phyloP scores from a whole-genome alignment of 1,140 invertebrate species.

The Drosophila bipectinata region DNA sequence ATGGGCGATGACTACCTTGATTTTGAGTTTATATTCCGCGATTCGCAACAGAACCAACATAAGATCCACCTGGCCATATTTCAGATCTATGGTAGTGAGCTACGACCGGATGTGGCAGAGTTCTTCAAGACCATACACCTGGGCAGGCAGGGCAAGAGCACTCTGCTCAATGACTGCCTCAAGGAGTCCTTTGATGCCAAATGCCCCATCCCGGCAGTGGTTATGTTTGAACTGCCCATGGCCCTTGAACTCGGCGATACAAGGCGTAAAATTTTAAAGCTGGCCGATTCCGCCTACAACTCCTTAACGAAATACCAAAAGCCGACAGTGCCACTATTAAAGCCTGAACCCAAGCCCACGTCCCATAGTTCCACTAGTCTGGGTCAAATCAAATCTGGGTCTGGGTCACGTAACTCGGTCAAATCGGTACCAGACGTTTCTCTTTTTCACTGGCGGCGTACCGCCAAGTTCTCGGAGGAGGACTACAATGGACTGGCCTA shows the following conservation, averaged over 20 bases:
- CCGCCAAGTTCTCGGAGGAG: slow-evolving; percentile 25
- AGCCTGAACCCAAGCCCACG: background rate
- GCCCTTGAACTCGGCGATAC: slow-evolving; percentile 19
- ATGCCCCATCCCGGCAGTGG: slow-evolving; percentile 23
- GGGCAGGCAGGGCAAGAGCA: slow-evolving; percentile 20
- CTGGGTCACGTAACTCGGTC: too few species aligned
- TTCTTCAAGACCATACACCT: slow-evolving; percentile 49
- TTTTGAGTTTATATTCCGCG: slow-evolving; percentile 48
- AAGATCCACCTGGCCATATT: slow-evolving; percentile 56
- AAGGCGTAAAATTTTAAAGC: slow-evolving; percentile 47
- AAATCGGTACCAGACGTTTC: slow-evolving; percentile 13
- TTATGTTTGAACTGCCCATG: slow-evolving; percentile 63
- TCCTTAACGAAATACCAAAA: slow-evolving; percentile 5
- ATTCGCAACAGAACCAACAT: slow-evolving; percentile 9
- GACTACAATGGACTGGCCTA: slow-evolving; percentile 48
- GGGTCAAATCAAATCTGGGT: too few species aligned
- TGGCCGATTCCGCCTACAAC: slow-evolving; percentile 49
- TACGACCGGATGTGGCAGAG: slow-evolving; percentile 44
- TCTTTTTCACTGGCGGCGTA: background rate
- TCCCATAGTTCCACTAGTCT: background rate
- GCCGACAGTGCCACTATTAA: background rate
- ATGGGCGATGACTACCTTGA: slow-evolving; percentile 66
- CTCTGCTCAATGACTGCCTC: slow-evolving; percentile 60
- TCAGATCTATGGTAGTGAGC: slow-evolving; percentile 48
- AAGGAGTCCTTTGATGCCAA: slow-evolving; percentile 61